These are phyloP conservation scores for Miltochrista miniata DNA, from an alignment of 2,888 invertebrate genomes.

Conservation along the genomic window DNA sequence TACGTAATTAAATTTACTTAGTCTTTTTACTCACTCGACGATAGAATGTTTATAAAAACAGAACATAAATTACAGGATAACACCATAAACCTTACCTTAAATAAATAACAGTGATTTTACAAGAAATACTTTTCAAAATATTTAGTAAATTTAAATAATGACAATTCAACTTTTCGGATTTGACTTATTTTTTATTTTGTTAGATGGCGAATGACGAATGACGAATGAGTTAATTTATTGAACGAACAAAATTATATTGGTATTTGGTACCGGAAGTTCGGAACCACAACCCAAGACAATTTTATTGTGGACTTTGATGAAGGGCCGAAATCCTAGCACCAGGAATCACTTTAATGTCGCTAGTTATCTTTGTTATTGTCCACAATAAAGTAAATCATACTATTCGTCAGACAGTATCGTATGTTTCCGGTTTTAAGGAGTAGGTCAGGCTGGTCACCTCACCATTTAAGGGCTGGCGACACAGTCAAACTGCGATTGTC, in stretches of 20 bases:
- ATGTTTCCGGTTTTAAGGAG: no score
- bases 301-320: no score
- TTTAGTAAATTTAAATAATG: conserved; percentile 52
- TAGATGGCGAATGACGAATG: conserved; percentile 22
- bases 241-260: conserved; percentile 4
- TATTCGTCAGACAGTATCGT: no score
- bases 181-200: conserved; percentile 34
- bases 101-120: conserved; percentile 20
- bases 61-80: not conserved
- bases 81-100: conserved; percentile 39
- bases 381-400: no score
- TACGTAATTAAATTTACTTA: conserved; percentile 56
- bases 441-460: no score
- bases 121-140: conserved; percentile 34
- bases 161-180: conserved; percentile 68
- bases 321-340: no score
- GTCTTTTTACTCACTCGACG: conserved; percentile 13
- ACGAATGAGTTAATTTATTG: conserved; percentile 1
- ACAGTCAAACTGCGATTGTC: no score
- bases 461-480: no score
- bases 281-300: no score
- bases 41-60: conserved; percentile 9
- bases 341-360: no score
- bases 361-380: no score
- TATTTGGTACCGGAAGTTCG: no score